Evolutionary conservation across 2,797 vertebrate genomes (phyloP), one percentile per base, ranked within the genome.

Genomic region (Lateolabrax maculatus): DNA sequence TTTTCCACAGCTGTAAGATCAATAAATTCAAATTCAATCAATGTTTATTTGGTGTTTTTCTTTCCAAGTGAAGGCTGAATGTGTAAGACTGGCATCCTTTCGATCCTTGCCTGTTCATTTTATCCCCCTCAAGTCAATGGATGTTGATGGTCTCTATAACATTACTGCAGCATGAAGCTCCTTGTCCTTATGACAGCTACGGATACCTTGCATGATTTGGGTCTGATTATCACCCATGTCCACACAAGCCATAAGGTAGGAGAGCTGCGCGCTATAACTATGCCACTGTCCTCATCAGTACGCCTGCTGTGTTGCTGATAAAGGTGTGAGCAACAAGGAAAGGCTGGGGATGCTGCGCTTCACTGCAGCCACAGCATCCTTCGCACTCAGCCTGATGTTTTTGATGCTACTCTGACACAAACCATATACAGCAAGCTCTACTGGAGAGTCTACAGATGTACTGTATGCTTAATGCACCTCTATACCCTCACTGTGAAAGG

Each of bases 271-370:
- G 61, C 55, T 77, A 23, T 56, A 53, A 77, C 52, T 48, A 55
- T 62, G 56, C 83, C 63, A 27, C 80, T 43, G 66, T 80, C 83
- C 86, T 90, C 84, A 86, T 89, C 90, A 83, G 84, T 67, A 78
- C 65, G 57, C 85, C 86, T 92, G 92, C 74, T 86, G 87, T 66
- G 87, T 57, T 69, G 83, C 85, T 90, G 91, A 90, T 90, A 90
- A 91, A 90, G 87, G 90, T 89, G 83, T 72, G 87, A 75, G 84
- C 84, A 76, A 76, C 83, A 70, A 57, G 82, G 86, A 80, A 73
- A 80, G 84, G 71, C 69, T 77, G 84, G 29, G 79, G 56, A 79
- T 65, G 82, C 87, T 69, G 75, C 27, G 64, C 79, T 77, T 79
- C 79, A 41, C 86, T 84, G 84, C 77, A 76, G 73, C 79, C 62